Conservation (phyloP, 2,888 invertebrate species). For the Zaprionus lineosus region DNA sequence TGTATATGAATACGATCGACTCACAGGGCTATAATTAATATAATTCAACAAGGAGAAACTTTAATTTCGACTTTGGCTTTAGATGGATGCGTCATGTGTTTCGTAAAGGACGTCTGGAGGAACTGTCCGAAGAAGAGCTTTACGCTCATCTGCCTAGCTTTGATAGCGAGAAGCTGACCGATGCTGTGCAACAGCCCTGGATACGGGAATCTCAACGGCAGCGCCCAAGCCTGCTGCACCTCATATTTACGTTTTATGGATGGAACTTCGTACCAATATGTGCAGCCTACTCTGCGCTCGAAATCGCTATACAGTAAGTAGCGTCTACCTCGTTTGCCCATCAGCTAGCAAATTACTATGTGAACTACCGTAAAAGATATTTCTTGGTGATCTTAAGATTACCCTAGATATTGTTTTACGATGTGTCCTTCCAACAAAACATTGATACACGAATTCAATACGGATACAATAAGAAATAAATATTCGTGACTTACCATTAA, state of each 20-base stretch:
- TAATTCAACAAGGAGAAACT: too few relatives aligned
- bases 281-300: constrained; percentile 76
- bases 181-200: constrained; percentile 82
- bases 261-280: constrained; percentile 78
- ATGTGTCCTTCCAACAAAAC: too few relatives aligned
- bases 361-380: not conserved
- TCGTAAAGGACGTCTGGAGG: constrained; percentile 62
- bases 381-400: too few relatives aligned
- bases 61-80: not conserved
- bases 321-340: too few relatives aligned
- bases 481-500: too few relatives aligned
- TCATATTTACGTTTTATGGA: constrained; percentile 83
- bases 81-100: constrained; percentile 80
- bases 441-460: too few relatives aligned
- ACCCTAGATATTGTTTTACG: too few relatives aligned
- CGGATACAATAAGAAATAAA: too few relatives aligned
- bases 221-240: constrained; percentile 80
- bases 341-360: too few relatives aligned
- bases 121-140: constrained; percentile 67
- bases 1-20: too few relatives aligned
- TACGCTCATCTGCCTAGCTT: constrained; percentile 81
- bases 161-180: constrained; percentile 83
- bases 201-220: constrained; percentile 76
- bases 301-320: constrained; percentile 80
- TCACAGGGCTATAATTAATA: too few relatives aligned